Percentiles rank a stretch among this genome's conserved stretches.
phyloP scores from a whole-genome alignment of 92 coral and sea anemone species.

The Pocillopora grandis region DNA sequence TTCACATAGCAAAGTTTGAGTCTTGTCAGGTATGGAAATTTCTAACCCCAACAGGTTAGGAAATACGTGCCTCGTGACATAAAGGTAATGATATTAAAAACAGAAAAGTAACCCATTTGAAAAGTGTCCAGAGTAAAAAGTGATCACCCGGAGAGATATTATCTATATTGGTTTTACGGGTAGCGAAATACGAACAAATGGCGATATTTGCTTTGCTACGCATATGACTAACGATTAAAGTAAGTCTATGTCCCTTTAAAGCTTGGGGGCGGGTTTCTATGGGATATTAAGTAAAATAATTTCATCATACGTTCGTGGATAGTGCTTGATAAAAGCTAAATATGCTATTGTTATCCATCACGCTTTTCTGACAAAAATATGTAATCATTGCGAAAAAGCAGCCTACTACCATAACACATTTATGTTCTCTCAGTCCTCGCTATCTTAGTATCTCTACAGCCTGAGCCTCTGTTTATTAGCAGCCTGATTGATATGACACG shows the following conservation, averaged over 20 bases:
- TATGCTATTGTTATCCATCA: background rate
- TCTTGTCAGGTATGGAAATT: background rate
- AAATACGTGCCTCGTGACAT: background rate
- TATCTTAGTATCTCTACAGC: no score
- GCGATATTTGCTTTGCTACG: conserved; percentile 13
- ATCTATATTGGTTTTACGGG: conserved; percentile 15
- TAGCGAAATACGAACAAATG: background rate
- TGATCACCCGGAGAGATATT: conserved; percentile 3
- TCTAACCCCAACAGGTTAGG: background rate
- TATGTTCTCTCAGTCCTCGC: background rate
- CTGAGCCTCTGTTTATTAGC: no score
- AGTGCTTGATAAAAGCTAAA: no score
- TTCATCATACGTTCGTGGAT: no score
- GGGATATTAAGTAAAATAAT: background rate
- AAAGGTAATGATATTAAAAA: background rate
- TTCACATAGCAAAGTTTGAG: background rate
- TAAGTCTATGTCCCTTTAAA: background rate
- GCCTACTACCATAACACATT: background rate
- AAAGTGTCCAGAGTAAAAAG: background rate
- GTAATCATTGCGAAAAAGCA: background rate
- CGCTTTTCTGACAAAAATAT: background rate
- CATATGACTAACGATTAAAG: background rate
- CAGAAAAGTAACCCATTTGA: background rate
- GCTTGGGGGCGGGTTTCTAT: background rate
- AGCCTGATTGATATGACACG: no score